Conservation (phyloP, 2,797 vertebrate genomes). For the Cynodonichthys magdalenae region DNA sequence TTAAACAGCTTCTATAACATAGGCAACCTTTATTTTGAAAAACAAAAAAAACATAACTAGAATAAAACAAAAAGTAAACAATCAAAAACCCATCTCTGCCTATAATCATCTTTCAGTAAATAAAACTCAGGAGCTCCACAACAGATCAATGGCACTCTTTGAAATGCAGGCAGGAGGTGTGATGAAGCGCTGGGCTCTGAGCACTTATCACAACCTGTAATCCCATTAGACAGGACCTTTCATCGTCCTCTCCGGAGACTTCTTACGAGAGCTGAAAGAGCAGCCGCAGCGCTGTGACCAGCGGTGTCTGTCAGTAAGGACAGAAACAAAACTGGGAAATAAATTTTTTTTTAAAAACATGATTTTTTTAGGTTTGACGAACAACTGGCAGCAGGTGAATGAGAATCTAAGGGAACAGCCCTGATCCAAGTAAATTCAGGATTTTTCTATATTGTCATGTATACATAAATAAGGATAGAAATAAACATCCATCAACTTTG, state of each 20-base stretch:
- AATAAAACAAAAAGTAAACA: slow-evolving; percentile 10
- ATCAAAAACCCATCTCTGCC: slow-evolving; percentile 4
- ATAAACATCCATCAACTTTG: background rate
- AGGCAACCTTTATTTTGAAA: background rate
- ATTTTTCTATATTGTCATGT: background rate
- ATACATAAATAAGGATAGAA: background rate
- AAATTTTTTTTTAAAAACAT: slow-evolving; percentile 37
- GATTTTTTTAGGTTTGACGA: slow-evolving; percentile 16
- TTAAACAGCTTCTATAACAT: background rate
- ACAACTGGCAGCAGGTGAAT: slow-evolving; percentile 25
- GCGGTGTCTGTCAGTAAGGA: slow-evolving; percentile 42
- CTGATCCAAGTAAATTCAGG: too few species aligned
- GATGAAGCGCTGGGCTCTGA: slow-evolving; percentile 59
- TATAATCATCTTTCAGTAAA: slow-evolving; percentile 31
- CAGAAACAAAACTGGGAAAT: slow-evolving; percentile 4
- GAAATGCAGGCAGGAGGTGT: slow-evolving; percentile 60
- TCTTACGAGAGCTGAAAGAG: slow-evolving; percentile 48
- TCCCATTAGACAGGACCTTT: slow-evolving; percentile 77
- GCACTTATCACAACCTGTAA: slow-evolving; percentile 74
- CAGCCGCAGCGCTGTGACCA: slow-evolving; percentile 32
- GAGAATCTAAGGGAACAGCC: slow-evolving; percentile 8
- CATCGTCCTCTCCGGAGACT: slow-evolving; percentile 71
- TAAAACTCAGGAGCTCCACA: slow-evolving; percentile 19
- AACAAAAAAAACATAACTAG: background rate
- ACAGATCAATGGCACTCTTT: slow-evolving; percentile 63